These are phyloP conservation scores for Oligia fasciuncula DNA, from an alignment of 2,888 invertebrate genomes.

Conservation along the genomic window DNA sequence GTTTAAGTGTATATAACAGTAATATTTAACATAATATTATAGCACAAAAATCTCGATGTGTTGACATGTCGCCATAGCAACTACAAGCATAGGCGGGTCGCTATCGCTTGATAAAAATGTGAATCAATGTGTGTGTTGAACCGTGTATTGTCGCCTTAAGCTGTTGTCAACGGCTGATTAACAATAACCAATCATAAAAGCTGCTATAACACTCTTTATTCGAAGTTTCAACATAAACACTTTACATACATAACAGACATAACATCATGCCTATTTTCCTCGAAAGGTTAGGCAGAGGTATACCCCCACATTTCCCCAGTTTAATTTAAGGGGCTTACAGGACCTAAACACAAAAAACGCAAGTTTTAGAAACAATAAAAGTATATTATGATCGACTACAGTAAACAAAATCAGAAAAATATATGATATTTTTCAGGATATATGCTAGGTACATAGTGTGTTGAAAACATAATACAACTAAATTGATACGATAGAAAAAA, in stretches of 20 bases:
- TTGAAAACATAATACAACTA: too few relatives aligned
- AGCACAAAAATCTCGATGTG: not conserved
- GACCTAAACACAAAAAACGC: too few relatives aligned
- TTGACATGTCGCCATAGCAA: not conserved
- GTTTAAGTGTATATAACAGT: not conserved
- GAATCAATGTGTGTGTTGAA: not conserved
- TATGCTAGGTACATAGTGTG: too few relatives aligned
- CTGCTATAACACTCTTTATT: not conserved
- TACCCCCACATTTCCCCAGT: not conserved
- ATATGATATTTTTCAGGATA: too few relatives aligned
- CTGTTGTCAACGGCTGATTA: not conserved
- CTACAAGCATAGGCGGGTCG: not conserved
- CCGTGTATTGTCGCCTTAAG: not conserved
- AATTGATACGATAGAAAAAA: too few relatives aligned
- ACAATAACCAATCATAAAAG: not conserved
- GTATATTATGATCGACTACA: too few relatives aligned
- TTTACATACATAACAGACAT: not conserved
- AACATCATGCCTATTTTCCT: not conserved
- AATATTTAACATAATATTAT: not conserved
- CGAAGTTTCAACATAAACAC: not conserved
- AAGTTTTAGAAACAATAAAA: too few relatives aligned
- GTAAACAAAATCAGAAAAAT: too few relatives aligned
- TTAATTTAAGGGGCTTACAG: too few relatives aligned
- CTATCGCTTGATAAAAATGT: not conserved
- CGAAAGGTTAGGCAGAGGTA: too few relatives aligned